A percentile compares a stretch with the other conserved stretches of the same genome.
phyloP scores from a whole-genome alignment of 2,888 invertebrate species.

The Cylloceria caligata region DNA sequence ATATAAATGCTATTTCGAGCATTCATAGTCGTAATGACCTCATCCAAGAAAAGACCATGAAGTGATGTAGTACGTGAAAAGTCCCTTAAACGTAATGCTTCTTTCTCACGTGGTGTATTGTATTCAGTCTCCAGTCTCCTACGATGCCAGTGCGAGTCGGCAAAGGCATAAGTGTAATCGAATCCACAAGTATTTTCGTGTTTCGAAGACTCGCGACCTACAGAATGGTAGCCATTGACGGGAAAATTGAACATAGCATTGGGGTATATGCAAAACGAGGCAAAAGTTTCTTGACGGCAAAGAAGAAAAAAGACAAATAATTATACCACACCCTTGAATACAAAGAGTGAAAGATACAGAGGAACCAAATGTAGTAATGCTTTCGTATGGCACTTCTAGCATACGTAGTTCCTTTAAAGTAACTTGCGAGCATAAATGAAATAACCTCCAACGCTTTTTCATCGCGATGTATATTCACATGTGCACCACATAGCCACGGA shows the following conservation, averaged over 20 bases:
- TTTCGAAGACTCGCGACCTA: background rate
- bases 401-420: slow-evolving; percentile 23
- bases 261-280: slow-evolving; percentile 4
- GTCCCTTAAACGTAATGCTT: background rate
- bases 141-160: background rate
- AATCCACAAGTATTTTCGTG: background rate
- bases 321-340: background rate
- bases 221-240: background rate
- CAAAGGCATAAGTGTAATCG: background rate
- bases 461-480: background rate
- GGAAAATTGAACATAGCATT: slow-evolving; percentile 8
- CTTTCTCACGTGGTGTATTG: background rate
- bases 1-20: background rate
- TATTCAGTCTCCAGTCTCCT: background rate
- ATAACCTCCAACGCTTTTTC: slow-evolving; percentile 26
- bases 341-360: background rate
- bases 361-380: slow-evolving; percentile 8
- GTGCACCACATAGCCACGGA: slow-evolving; percentile 18
- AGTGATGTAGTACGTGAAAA: background rate
- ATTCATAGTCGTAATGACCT: background rate
- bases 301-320: slow-evolving; percentile 3
- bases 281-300: background rate
- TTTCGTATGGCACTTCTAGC: background rate
- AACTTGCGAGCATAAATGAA: slow-evolving; percentile 26
- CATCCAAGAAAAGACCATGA: background rate